Base-by-base conservation (phyloP, 2,797 vertebrate species). In the Sparidentex hasta region DNA sequence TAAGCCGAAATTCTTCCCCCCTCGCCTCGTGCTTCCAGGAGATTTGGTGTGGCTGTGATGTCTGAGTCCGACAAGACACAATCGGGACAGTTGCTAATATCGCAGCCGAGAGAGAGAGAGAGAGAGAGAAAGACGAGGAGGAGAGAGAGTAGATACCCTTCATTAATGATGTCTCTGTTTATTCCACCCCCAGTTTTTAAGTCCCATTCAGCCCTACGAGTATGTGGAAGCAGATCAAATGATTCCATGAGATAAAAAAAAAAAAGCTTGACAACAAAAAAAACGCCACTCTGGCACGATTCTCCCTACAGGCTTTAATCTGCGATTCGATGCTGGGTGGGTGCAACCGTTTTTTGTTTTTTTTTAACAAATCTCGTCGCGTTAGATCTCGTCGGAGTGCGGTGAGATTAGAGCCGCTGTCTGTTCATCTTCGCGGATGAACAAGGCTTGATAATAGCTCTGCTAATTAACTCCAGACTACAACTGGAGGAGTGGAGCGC, bases 391-490 rank as follows among this genome's bases (percentile, higher is more conserved):
- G 58, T 82, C 82, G 78, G 59, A 74, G 81, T 1, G 72, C 13
- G 69, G 55, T 56, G 7, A 79, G 88, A 94, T 93, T 81, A 90
- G 86, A 88, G 84, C 74, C 55, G 87, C 72, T 76, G 87, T 87
- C 88, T 83, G 85, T 76, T 91, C 87, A 77, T 88, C 88, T 55
- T 48, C 52, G 79, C 23, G 58, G 85, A 91, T 71, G 81, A 90
- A 88, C 84, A 72, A 66, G 79, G 61, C 71, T 65, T 68, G 77
- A 90, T 91, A 93, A 92, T 87, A 70, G 90, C 86, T 81, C 81
- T 38, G 89, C 85, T 93, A 93, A 94, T 95, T 93, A 94, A 87
- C 88, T 90, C 82, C 87, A 87, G 90, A 80, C 88, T 71, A 62
- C 72, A 33, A 74, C 13, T 61, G 69, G 86, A 87, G 86, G 80